These are phyloP conservation scores for Mixornis gularis DNA, from an alignment of 2,113 vertebrate genomes.

Conservation along the genomic window DNA sequence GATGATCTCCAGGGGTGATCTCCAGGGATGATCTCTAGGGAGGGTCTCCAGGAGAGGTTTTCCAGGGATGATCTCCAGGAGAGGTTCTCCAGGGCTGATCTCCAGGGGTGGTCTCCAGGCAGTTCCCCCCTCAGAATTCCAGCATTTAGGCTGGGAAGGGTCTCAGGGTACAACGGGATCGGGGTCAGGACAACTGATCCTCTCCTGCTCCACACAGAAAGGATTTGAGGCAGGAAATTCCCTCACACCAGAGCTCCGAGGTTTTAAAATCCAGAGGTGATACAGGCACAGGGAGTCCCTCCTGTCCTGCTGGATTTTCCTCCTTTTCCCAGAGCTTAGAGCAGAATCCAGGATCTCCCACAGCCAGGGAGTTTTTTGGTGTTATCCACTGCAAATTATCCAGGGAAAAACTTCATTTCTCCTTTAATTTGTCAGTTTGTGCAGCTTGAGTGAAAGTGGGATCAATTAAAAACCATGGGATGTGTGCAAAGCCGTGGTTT, in stretches of 20 bases:
- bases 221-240: accelerated
- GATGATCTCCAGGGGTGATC: accelerated
- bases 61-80: not conserved
- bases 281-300: accelerated
- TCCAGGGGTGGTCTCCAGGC: not conserved
- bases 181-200: accelerated
- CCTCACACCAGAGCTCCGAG: accelerated
- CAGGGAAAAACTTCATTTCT: not conserved
- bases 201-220: accelerated
- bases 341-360: accelerated
- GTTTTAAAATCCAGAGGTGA: accelerated
- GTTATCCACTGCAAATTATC: not conserved
- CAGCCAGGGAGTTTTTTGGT: not conserved
- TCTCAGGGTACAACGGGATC: accelerated
- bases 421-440: not conserved
- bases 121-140: not conserved
- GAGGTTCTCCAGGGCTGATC: accelerated
- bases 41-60: accelerated
- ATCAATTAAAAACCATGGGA: not conserved
- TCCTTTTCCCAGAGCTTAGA: not conserved
- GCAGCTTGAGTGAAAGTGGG: not conserved
- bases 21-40: not conserved
- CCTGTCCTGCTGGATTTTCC: not conserved
- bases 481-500: not conserved
- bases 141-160: accelerated